Conservation (phyloP, 2,113 vertebrate species). For the Gadus macrocephalus region DNA sequence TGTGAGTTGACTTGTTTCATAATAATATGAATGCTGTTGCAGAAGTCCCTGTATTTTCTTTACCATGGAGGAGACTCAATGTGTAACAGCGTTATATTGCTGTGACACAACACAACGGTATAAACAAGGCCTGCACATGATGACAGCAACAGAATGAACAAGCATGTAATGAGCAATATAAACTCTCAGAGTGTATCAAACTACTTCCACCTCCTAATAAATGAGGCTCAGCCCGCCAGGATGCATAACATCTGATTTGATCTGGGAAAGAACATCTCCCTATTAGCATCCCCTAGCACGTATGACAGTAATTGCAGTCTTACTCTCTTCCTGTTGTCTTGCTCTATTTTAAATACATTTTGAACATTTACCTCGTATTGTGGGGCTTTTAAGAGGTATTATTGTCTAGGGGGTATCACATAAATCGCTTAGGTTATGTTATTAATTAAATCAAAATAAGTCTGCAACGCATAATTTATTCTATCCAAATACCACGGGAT, state of each 20-base stretch:
- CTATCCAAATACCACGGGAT: conserved; percentile 67
- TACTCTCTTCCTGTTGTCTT: conserved; percentile 66
- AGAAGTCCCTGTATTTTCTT: too few relatives aligned
- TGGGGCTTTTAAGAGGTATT: conserved; percentile 67
- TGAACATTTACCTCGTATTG: conserved; percentile 58
- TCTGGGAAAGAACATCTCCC: conserved; percentile 65
- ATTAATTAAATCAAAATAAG: conserved; percentile 80
- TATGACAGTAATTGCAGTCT: conserved; percentile 75
- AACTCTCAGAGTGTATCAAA: conserved; percentile 71
- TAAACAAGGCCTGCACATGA: too few relatives aligned
- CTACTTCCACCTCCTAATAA: conserved; percentile 72
- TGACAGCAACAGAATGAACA: conserved; percentile 40
- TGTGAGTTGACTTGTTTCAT: too few relatives aligned
- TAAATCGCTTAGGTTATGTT: conserved; percentile 75
- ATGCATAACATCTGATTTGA: conserved; percentile 74
- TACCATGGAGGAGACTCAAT: too few relatives aligned
- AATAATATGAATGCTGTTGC: too few relatives aligned
- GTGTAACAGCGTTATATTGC: too few relatives aligned
- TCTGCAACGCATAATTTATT: conserved; percentile 70
- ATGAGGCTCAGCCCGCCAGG: conserved; percentile 67
- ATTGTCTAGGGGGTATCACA: conserved; percentile 72
- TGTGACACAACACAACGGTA: too few relatives aligned
- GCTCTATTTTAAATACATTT: conserved; percentile 58
- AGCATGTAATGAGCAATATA: conserved; percentile 36
- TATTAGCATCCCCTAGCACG: conserved; percentile 65